Conservation (phyloP, 2,797 vertebrate species). For the Rhinella marina region DNA sequence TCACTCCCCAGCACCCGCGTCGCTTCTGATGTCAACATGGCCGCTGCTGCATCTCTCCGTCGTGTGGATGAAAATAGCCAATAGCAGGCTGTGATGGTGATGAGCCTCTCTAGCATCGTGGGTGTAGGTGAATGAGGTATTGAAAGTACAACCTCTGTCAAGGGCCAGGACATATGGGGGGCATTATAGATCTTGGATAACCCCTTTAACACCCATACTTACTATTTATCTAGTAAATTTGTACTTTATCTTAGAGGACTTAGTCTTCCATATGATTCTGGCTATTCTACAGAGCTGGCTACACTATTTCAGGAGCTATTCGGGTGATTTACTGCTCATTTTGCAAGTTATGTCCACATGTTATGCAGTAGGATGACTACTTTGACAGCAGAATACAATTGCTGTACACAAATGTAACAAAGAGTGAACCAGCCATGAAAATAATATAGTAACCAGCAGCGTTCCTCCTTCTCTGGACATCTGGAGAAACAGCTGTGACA, state of each 20-base stretch:
- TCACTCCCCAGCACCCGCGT: too few species aligned
- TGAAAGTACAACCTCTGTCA: too few species aligned
- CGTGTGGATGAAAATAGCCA: too few species aligned
- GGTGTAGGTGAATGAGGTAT: too few species aligned
- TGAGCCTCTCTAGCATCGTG: too few species aligned
- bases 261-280: neutral
- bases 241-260: neutral
- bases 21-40: too few species aligned
- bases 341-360: neutral
- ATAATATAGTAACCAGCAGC: neutral
- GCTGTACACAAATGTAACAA: conserved; percentile 30
- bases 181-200: too few species aligned
- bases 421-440: conserved; percentile 12
- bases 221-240: neutral
- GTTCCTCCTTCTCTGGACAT: neutral
- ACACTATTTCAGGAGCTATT: neutral
- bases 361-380: conserved; percentile 6
- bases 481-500: conserved; percentile 31
- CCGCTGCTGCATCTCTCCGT: too few species aligned
- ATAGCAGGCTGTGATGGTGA: too few species aligned
- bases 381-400: conserved; percentile 11
- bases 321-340: neutral
- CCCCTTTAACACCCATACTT: neutral
- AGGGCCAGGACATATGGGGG: too few species aligned
- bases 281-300: neutral